phyloP scores from a whole-genome alignment of 2,888 invertebrate species.

The Druceiella hillmani region DNA sequence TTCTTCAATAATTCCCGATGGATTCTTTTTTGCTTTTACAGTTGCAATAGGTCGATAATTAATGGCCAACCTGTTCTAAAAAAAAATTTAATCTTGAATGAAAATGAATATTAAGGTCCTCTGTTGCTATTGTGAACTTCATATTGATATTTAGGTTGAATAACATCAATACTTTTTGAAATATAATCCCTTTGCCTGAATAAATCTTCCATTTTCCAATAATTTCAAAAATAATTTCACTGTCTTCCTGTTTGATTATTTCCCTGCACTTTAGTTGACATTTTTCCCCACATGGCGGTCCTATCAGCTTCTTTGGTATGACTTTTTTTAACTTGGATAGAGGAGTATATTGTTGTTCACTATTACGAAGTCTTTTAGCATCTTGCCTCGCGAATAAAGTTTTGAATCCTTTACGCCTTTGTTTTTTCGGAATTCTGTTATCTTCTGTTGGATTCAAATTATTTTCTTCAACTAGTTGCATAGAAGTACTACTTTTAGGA shows the following conservation, averaged over 20 bases:
- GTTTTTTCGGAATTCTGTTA: neutral
- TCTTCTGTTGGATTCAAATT: too few relatives aligned
- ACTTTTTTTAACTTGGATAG: constrained; percentile 1
- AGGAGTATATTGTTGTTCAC: constrained; percentile 1
- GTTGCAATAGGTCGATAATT: too few relatives aligned
- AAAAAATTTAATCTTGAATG: constrained; percentile 24
- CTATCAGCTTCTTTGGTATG: neutral
- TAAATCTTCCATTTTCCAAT: neutral
- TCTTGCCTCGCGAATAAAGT: neutral
- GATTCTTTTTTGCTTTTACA: too few relatives aligned
- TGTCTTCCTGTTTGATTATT: neutral
- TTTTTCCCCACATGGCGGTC: constrained; percentile 4
- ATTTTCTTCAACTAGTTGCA: too few relatives aligned
- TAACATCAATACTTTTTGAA: constrained; percentile 12
- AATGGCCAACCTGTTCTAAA: too few relatives aligned
- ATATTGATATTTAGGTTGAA: constrained; percentile 16
- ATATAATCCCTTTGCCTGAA: constrained; percentile 2
- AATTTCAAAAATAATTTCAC: neutral
- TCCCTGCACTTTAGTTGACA: constrained; percentile 1
- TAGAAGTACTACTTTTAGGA: constrained; percentile 8
- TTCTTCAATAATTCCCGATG: too few relatives aligned
- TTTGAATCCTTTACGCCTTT: neutral
- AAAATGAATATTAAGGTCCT: constrained; percentile 21
- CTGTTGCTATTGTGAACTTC: constrained; percentile 14
- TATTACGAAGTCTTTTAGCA: constrained; percentile 3